Conservation (phyloP, 2,113 vertebrate species). For the Microtus ochrogaster region DNA sequence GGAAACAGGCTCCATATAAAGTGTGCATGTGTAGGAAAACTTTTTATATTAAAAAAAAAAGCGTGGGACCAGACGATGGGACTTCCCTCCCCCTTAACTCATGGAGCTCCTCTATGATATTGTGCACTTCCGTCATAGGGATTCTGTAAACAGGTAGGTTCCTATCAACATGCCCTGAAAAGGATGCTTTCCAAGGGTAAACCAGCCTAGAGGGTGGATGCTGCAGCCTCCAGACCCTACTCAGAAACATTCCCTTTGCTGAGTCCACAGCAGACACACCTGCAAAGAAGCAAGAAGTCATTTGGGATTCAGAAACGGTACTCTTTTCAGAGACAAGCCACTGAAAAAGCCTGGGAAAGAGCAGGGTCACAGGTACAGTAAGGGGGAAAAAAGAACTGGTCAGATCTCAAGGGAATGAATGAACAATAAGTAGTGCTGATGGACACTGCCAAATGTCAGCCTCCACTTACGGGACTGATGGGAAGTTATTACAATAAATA, state of each 20-base stretch:
- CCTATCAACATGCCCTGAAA: neutral
- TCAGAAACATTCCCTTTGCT: neutral
- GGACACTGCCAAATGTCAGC: neutral
- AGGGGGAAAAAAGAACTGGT: neutral
- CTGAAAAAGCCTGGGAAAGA: neutral
- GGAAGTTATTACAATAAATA: neutral
- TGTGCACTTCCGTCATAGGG: neutral
- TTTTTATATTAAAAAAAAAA: neutral
- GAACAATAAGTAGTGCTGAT: neutral
- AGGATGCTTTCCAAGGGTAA: neutral
- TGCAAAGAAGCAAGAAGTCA: neutral
- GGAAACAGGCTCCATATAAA: neutral
- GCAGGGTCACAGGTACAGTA: neutral
- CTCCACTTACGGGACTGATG: neutral
- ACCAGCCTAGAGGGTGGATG: too few relatives aligned
- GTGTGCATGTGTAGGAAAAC: neutral
- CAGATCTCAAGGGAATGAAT: neutral
- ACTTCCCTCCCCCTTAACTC: neutral
- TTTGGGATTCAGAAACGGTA: neutral
- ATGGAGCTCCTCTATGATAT: neutral
- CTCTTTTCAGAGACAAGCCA: neutral
- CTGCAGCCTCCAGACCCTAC: neutral
- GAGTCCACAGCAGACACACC: neutral
- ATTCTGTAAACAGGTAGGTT: neutral
- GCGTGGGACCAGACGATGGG: neutral